Base-by-base conservation (phyloP, 2,113 vertebrate genomes). In the Myrmophylax atrothorax region DNA sequence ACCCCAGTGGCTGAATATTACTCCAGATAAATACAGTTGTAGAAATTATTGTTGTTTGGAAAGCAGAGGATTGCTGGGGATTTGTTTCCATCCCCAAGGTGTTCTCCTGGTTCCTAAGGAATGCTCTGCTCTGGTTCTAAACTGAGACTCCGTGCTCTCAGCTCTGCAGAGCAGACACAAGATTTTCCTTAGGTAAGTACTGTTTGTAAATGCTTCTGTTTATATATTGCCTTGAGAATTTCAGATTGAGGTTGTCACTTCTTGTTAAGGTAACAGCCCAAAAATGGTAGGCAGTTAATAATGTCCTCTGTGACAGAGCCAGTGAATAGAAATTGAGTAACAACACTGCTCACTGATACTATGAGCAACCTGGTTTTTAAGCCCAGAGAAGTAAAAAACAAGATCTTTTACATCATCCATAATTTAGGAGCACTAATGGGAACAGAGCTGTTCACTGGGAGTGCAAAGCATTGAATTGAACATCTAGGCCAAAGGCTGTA, bases 231-330 rank as follows among this genome's bases (percentile, higher is more conserved):
- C 46, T 50, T 64, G 53, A 53, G 38, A 74, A 63, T 5, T 12
- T 29, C 35, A 33, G 19, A 23, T 9, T 12, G 29, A 5, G 4
- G 8, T 35, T 69, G 25, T 56, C 26, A 12, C n/a, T 75, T 49
- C 18, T 38, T 28, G 46, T 80, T 75, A 26, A 42, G 60, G 3
- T 50, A 42, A 46, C 7, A 64, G 37, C 56, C 26, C 10, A 14
- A 25, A 50, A 79, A 50, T 7, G 6, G 6, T 17, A 55, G 58
- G 28, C 44, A 8, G n/a, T 47, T 25, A 26, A 17, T 28, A 7
- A 33, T 18, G 29, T 14, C 26, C 11, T 29, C 1, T 0, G 1
- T 23, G 37, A 35, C 5, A 16, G 22, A 23, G 58, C 31, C 14
- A 37, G 25, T 6, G 53, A 72, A 40, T 3, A 40, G 52, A 22